Percentiles rank a stretch among this genome's conserved stretches.
Evolutionary conservation across 2,888 invertebrate species (phyloP).

Genomic region (Kuschelorhynchus macadamiae): DNA sequence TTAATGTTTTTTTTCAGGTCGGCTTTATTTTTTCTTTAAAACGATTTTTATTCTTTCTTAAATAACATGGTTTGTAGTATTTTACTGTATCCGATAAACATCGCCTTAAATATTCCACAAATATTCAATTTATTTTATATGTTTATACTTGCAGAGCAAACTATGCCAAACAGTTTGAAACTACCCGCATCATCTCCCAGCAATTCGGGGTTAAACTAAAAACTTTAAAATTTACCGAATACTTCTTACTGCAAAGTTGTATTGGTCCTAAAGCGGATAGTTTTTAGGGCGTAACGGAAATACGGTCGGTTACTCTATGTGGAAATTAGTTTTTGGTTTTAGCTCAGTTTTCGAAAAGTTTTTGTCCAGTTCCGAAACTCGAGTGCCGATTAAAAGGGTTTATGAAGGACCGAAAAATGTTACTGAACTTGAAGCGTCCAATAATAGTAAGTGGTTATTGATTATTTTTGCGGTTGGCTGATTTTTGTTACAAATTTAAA

Average conservation of each 20-base stretch:
- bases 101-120: too few species aligned
- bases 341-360: conserved; percentile 24
- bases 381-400: conserved; percentile 4
- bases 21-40: too few species aligned
- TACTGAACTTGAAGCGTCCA: background rate
- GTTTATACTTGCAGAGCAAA: background rate
- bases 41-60: too few species aligned
- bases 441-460: background rate
- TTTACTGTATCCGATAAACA: too few species aligned
- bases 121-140: too few species aligned
- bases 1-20: too few species aligned
- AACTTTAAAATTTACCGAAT: conserved; percentile 18
- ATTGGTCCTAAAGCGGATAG: conserved; percentile 20
- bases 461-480: too few species aligned
- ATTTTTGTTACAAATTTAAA: too few species aligned
- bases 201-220: conserved; percentile 16
- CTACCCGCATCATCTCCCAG: background rate
- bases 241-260: conserved; percentile 22
- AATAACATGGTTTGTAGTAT: too few species aligned
- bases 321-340: conserved; percentile 29
- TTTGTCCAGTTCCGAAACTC: conserved; percentile 17
- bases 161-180: background rate
- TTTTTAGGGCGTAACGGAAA: conserved; percentile 24
- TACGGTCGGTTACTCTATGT: conserved; percentile 21
- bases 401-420: conserved; percentile 16